phyloP scores from a whole-genome alignment of 92 coral and sea anemone species.

The Epizoanthus rinbou region DNA sequence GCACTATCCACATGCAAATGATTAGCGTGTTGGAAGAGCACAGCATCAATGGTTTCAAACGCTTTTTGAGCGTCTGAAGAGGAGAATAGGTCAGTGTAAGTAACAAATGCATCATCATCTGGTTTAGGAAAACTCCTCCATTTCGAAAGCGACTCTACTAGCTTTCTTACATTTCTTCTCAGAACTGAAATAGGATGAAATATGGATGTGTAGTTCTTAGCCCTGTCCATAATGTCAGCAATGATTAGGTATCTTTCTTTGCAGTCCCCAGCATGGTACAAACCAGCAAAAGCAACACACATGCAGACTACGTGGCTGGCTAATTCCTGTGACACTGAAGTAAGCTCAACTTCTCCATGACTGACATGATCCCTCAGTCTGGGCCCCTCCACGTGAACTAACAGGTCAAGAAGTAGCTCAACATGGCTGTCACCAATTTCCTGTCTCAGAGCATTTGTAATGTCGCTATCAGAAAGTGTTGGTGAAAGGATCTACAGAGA shows the following conservation, averaged over 20 bases:
- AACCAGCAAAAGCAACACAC: conserved; percentile 70
- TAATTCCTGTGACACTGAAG: conserved; percentile 54
- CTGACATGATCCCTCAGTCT: conserved; percentile 86
- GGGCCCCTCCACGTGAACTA: conserved; percentile 90
- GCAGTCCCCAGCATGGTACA: conserved; percentile 25
- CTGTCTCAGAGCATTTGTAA: conserved; percentile 66
- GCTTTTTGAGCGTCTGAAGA: conserved; percentile 32
- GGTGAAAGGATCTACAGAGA: conserved; percentile 80
- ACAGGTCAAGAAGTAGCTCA: conserved; percentile 83
- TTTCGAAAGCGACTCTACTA: conserved; percentile 42
- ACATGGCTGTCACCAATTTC: conserved; percentile 65
- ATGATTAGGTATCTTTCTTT: neutral
- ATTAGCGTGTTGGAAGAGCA: neutral
- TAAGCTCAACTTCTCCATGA: conserved; percentile 85
- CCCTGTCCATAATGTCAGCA: conserved; percentile 47
- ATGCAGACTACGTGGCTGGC: conserved; percentile 82
- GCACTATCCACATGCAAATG: neutral
- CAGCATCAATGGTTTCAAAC: neutral
- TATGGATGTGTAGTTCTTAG: conserved; percentile 60
- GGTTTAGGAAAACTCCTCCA: conserved; percentile 70
- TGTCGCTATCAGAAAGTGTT: conserved; percentile 62
- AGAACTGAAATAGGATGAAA: conserved; percentile 80
- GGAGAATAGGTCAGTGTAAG: neutral
- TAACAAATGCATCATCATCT: conserved; percentile 50
- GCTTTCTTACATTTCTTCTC: conserved; percentile 41